Percentiles rank a stretch among this genome's conserved stretches.
Conservation (phyloP, 2,888 invertebrate genomes). For the Oasisia sp. region DNA sequence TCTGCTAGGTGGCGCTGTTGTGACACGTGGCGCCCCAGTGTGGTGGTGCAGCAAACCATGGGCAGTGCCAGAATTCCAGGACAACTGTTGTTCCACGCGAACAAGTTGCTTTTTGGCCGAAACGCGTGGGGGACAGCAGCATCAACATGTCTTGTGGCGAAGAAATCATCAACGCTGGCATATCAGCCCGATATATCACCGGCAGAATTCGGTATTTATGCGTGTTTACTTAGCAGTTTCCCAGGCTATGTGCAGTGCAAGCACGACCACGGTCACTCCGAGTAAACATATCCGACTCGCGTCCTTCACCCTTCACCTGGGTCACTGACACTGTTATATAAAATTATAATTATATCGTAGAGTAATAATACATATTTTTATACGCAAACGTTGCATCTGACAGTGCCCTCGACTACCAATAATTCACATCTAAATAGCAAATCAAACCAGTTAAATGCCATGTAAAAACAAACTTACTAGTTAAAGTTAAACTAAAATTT, state of each 20-base stretch:
- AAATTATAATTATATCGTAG: no score
- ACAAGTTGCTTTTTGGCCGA: background rate
- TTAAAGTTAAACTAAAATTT: no score
- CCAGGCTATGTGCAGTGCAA: background rate
- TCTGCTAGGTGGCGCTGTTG: background rate
- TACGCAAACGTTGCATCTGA: no score
- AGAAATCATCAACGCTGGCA: constrained; percentile 59
- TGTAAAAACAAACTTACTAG: no score
- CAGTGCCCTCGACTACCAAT: no score
- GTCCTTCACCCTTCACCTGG: no score
- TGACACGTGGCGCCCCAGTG: background rate
- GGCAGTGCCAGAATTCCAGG: constrained; percentile 2
- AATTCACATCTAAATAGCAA: no score
- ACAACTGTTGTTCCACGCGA: background rate
- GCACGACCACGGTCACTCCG: background rate
- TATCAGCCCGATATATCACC: constrained; percentile 67
- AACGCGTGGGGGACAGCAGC: constrained; percentile 2
- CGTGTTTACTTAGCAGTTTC: background rate
- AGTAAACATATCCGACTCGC: background rate
- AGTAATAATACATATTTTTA: no score
- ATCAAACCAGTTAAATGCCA: no score
- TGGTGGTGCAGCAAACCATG: background rate
- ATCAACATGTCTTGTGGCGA: constrained; percentile 17
- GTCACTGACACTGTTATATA: no score
- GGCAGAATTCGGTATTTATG: constrained; percentile 50